Conservation (phyloP, 2,113 vertebrate species). For the Pelecanoides urinatrix region DNA sequence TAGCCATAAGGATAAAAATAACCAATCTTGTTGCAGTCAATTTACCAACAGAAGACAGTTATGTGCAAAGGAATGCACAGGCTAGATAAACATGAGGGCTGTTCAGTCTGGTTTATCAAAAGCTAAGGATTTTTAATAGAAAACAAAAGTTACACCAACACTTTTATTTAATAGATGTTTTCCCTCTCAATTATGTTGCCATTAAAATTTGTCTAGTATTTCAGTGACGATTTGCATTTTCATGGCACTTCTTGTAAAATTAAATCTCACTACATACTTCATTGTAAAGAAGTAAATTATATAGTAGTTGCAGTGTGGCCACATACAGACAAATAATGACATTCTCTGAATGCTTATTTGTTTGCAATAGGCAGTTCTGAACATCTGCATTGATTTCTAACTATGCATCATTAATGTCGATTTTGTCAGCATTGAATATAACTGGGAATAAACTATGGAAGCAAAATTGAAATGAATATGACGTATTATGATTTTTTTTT, state of each 20-base stretch:
- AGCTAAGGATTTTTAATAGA: not conserved
- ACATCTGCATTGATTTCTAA: not conserved
- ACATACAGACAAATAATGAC: not conserved
- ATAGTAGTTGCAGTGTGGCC: not conserved
- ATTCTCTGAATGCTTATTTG: not conserved
- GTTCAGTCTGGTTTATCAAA: not conserved
- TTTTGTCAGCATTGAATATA: not conserved
- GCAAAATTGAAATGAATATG: not conserved
- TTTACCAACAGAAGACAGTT: not conserved
- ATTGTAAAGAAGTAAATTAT: conserved; percentile 6
- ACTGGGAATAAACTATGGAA: not conserved
- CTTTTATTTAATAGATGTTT: not conserved
- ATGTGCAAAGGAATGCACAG: not conserved
- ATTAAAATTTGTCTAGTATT: not conserved
- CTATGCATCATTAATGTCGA: not conserved
- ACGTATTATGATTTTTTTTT: not conserved
- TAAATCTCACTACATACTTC: not conserved
- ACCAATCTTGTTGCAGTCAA: not conserved
- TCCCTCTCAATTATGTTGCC: not conserved
- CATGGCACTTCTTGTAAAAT: not conserved
- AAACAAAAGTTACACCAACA: not conserved
- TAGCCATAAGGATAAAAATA: not conserved
- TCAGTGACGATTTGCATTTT: not conserved
- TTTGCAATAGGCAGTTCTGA: not conserved
- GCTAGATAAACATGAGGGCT: not conserved